Evolutionary conservation across 2,888 invertebrate species (phyloP).

Genomic region (Augochlorella aurata): DNA sequence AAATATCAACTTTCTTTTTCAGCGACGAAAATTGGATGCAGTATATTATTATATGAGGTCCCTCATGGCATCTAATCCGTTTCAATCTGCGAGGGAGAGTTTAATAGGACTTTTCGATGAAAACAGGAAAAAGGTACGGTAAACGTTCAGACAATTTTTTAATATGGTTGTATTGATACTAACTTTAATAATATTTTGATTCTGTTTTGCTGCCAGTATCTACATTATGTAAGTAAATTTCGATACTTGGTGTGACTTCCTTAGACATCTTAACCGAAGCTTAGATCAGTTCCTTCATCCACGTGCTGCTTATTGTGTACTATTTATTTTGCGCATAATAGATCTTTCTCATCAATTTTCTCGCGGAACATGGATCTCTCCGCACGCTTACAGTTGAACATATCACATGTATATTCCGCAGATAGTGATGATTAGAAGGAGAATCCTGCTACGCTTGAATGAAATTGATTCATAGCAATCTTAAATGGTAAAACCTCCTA

Average conservation of each 20-base stretch:
- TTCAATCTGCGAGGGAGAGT: constrained; percentile 95
- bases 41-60: constrained; percentile 98
- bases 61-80: constrained; percentile 96
- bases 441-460: constrained; percentile 43
- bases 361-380: constrained; percentile 36
- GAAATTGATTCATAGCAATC: constrained; percentile 27
- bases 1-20: constrained; percentile 75
- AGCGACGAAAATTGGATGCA: constrained; percentile 97
- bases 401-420: constrained; percentile 11
- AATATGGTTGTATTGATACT: constrained; percentile 62
- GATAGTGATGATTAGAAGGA: constrained; percentile 2
- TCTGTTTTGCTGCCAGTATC: constrained; percentile 83
- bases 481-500: constrained; percentile 12
- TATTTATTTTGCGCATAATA: constrained; percentile 38
- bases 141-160: constrained; percentile 28
- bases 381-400: constrained; percentile 43
- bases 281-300: constrained; percentile 69
- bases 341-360: constrained; percentile 34
- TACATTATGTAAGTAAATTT: constrained; percentile 84
- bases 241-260: constrained; percentile 77
- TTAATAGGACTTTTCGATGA: constrained; percentile 95
- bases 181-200: constrained; percentile 85
- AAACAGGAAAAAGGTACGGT: constrained; percentile 91
- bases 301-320: constrained; percentile 39
- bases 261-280: constrained; percentile 68